Conservation (phyloP, 2,113 vertebrate genomes). For the Pseudopipra pipra region DNA sequence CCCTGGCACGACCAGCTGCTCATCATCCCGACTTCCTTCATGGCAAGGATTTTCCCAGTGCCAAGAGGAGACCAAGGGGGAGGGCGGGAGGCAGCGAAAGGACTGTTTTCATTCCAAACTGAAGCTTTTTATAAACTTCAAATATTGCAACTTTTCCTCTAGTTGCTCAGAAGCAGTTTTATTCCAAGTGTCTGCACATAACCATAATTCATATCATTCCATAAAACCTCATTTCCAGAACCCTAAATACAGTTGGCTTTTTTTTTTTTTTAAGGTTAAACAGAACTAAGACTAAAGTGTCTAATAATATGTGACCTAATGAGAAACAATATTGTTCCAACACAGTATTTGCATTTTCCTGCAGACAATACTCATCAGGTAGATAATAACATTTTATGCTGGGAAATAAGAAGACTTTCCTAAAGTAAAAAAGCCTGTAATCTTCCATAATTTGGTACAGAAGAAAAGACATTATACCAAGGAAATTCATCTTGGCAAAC, state of each 20-base stretch:
- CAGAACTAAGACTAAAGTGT: not conserved
- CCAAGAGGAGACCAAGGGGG: conserved; percentile 13
- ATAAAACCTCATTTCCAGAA: conserved; percentile 41
- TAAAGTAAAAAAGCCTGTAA: conserved; percentile 26
- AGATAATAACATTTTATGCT: conserved; percentile 5
- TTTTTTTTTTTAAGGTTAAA: not conserved
- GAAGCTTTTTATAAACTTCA: conserved; percentile 37
- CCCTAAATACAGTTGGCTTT: not conserved
- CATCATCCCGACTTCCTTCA: not conserved
- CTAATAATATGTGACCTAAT: not conserved
- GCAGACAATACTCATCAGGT: conserved; percentile 1
- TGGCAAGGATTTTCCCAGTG: not conserved
- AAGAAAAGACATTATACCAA: conserved; percentile 28
- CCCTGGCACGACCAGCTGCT: not conserved
- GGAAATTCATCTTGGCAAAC: conserved; percentile 52
- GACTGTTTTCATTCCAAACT: conserved; percentile 7
- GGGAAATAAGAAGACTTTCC: not conserved
- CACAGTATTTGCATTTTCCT: not conserved
- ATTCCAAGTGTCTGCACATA: conserved; percentile 14
- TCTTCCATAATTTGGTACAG: conserved; percentile 43
- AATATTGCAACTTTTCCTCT: not conserved
- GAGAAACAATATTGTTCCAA: not conserved
- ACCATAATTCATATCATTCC: conserved; percentile 37
- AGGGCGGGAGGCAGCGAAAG: not conserved
- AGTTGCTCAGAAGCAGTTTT: not conserved